Conservation (phyloP, 2,797 vertebrate genomes). For the Enteromius paludinosus region DNA sequence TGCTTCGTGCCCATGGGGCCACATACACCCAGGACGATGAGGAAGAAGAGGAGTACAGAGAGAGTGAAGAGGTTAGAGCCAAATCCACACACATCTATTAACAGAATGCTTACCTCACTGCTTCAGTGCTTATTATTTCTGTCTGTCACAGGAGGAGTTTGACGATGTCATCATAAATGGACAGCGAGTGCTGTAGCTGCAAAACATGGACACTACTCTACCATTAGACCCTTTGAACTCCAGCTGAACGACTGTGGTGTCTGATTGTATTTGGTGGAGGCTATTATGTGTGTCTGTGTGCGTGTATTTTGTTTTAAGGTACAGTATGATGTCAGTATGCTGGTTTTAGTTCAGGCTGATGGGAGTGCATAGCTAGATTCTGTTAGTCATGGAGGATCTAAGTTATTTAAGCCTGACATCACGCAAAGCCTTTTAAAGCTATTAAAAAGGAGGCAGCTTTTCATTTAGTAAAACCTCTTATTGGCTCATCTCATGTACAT, state of each 20-base stretch:
- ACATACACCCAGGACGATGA: conserved; percentile 68
- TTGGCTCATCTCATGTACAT: conserved; percentile 9
- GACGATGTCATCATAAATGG: conserved; percentile 81
- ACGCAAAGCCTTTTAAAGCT: conserved; percentile 23
- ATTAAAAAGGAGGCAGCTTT: conserved; percentile 28
- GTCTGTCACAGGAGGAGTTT: conserved; percentile 75
- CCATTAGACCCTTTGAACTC: conserved; percentile 21
- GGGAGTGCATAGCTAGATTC: background rate
- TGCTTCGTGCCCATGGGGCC: conserved; percentile 74
- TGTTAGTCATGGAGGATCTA: conserved; percentile 4
- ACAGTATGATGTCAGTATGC: conserved; percentile 27
- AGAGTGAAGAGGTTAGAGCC: conserved; percentile 62
- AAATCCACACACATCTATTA: background rate
- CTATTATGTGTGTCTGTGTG: conserved; percentile 23
- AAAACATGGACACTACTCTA: conserved; percentile 30
- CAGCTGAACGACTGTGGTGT: conserved; percentile 12
- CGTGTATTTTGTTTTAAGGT: conserved; percentile 32
- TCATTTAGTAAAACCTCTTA: conserved; percentile 1
- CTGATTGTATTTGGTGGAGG: conserved; percentile 33
- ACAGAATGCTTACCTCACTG: background rate
- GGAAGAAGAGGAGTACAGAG: conserved; percentile 52
- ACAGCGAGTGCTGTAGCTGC: conserved; percentile 64
- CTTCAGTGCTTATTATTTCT: background rate
- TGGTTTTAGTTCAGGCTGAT: conserved; percentile 15
- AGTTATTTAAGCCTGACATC: conserved; percentile 5